Evolutionary conservation across 2,888 invertebrate genomes (phyloP).

Genomic region (Beris morrisii): DNA sequence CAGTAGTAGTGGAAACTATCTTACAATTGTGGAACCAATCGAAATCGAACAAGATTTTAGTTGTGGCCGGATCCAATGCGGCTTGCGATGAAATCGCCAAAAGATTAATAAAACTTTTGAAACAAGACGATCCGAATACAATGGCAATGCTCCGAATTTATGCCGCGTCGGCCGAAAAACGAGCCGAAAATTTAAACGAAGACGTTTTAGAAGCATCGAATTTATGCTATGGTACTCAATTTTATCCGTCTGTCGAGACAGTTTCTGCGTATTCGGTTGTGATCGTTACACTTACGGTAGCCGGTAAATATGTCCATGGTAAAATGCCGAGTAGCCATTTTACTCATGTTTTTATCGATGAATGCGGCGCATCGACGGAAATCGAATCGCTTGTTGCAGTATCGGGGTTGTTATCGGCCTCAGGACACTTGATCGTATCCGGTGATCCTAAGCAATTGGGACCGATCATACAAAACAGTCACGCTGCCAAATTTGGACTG

Average conservation of each 20-base stretch:
- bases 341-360: conserved; percentile 73
- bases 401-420: conserved; percentile 49
- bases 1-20: conserved; percentile 71
- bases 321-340: conserved; percentile 50
- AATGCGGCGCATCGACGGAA: conserved; percentile 74
- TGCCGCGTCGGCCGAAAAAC: conserved; percentile 52
- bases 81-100: conserved; percentile 70
- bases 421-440: conserved; percentile 64
- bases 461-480: conserved; percentile 60
- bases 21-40: conserved; percentile 60
- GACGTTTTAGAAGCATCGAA: conserved; percentile 55
- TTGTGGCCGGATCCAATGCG: conserved; percentile 71
- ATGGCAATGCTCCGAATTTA: conserved; percentile 57
- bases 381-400: conserved; percentile 67
- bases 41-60: conserved; percentile 60
- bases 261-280: conserved; percentile 63
- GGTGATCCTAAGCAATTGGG: conserved; percentile 77
- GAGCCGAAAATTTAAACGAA: conserved; percentile 50
- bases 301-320: conserved; percentile 50
- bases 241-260: conserved; percentile 56
- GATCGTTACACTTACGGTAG: conserved; percentile 64
- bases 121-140: conserved; percentile 46
- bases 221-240: conserved; percentile 49
- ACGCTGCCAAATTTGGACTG: conserved; percentile 47
- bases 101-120: conserved; percentile 55